Evolutionary conservation across 2,797 vertebrate genomes (phyloP), one percentile per base, ranked within the genome.

Genomic region (Balearica regulorum): DNA sequence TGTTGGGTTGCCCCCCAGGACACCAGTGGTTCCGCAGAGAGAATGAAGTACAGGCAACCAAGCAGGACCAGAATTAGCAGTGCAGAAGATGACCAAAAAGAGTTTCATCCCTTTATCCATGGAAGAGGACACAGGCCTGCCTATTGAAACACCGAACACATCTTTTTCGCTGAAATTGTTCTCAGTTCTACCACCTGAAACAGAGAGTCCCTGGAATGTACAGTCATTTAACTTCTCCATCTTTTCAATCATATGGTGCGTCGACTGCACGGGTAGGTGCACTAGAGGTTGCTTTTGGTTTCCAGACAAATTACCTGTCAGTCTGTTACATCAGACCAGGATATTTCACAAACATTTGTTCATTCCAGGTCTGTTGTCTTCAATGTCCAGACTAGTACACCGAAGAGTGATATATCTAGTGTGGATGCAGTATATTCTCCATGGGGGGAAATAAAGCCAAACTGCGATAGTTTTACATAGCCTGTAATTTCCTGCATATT

Each of bases 401-500:
- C 1, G 9, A 62, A 25, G 55, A 62, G 46, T 12, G 39, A 81
- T 81, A 1, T 33, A 37, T 91, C 68, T 65, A 10, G 72, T 41
- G 62, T 62, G 70, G 69, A 76, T 65, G 86, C 70, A 88, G 77
- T 46, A 9, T 75, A 51, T 87, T 83, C 62, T 85, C 65, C 0
- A 0, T 20, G 26, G 58, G 79, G 48, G 41, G 71, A 94, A 43
- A 90, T 62, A 83, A 94, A 94, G 89, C 93, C 89, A 93, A 82
- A 76, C 54, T 80, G 76, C 13, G 31, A 41, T 89, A 72, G 62
- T 83, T 96, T 95, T 72, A 92, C 57, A 55, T 41, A 83, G 90
- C 58, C 89, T 96, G 62, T 81, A 83, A 92, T 91, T 95, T 91
- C 93, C 89, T 96, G 92, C 83, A 48, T 51, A 61, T 89, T 94